Evolutionary conservation across 2,797 vertebrate species (phyloP), one percentile per base, ranked within the genome.

Genomic region (Florisuga fusca): DNA sequence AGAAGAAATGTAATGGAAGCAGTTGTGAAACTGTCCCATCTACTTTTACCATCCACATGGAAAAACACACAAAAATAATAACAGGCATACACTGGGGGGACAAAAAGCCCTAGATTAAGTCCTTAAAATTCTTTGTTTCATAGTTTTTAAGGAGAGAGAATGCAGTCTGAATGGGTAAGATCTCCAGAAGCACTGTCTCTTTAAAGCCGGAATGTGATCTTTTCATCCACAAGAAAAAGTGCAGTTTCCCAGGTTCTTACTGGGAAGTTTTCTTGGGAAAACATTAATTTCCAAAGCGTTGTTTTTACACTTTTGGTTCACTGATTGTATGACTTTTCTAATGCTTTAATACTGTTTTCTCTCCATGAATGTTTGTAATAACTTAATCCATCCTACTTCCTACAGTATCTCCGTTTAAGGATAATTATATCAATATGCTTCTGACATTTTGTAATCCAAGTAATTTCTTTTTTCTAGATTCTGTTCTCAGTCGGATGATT

Each of bases 191-290:
- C 34, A 79, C 80, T 94, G 91, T 76, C 33, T 76, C 91, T 94
- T 97, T 97, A 93, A 95, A 91, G 90, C 18, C 0, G 4, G 79
- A 91, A 93, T 87, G 69, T 75, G 55, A 31, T 66, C 84, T 21
- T 83, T 85, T 81, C 45, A 80, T 51, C n/a, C 87, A 50, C 54
- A 86, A 91, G 84, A 80, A 94, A 68, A 86, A 93, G 82, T 82
- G 63, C 93, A 89, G 92, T 89, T 95, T 96, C 93, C 96, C 92
- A 92, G 93, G 89, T 96, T 94, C 84, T 92, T 86, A 95, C 90
- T 93, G 94, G 84, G 93, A 96, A 92, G 79, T 69, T 86, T 94
- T 93, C 84, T 93, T 95, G 95, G 89, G 93, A 97, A 96, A 93
- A 91, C 51, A 80, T 27, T 87, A 27, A 80, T 85, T 91, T 93